Percentiles rank a stretch among this genome's conserved stretches.
Evolutionary conservation across 2,797 vertebrate genomes (phyloP).

Genomic region (Taeniopygia guttata): DNA sequence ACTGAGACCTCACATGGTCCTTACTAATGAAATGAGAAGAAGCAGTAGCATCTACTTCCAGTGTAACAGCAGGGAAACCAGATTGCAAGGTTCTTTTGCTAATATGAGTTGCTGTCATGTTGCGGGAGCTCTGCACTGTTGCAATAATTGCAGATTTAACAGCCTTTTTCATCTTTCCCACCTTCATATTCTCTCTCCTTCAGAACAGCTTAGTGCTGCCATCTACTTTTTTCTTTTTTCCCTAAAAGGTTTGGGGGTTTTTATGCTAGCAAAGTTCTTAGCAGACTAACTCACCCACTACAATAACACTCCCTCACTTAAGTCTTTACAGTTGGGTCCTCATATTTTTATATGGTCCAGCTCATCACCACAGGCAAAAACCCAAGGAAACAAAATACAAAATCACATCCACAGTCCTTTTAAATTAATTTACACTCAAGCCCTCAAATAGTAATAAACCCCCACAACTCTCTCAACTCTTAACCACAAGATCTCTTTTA

Average conservation of each 20-base stretch:
- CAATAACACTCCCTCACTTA: neutral
- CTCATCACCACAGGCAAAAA: neutral
- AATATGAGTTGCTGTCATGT: constrained; percentile 49
- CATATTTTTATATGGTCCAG: neutral
- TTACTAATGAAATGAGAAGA: constrained; percentile 47
- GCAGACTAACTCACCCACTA: neutral
- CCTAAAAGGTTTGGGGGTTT: neutral
- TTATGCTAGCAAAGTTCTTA: neutral
- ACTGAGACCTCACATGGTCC: constrained; percentile 48
- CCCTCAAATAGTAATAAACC: neutral
- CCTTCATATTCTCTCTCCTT: constrained; percentile 27
- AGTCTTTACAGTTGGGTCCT: neutral
- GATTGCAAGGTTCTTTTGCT: constrained; percentile 51
- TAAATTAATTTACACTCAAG: neutral
- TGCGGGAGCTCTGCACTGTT: constrained; percentile 25
- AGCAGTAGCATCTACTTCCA: constrained; percentile 33
- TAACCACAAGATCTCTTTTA: neutral
- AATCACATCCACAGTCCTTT: neutral
- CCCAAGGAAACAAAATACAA: neutral
- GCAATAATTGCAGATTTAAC: constrained; percentile 58
- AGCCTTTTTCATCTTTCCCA: constrained; percentile 46
- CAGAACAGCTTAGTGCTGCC: constrained; percentile 55
- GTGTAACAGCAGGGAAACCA: constrained; percentile 50
- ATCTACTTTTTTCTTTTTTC: constrained; percentile 42
- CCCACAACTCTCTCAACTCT: neutral